These are phyloP conservation scores for Raja brachyura DNA, from an alignment of 2,113 vertebrate species.

Conservation along the genomic window DNA sequence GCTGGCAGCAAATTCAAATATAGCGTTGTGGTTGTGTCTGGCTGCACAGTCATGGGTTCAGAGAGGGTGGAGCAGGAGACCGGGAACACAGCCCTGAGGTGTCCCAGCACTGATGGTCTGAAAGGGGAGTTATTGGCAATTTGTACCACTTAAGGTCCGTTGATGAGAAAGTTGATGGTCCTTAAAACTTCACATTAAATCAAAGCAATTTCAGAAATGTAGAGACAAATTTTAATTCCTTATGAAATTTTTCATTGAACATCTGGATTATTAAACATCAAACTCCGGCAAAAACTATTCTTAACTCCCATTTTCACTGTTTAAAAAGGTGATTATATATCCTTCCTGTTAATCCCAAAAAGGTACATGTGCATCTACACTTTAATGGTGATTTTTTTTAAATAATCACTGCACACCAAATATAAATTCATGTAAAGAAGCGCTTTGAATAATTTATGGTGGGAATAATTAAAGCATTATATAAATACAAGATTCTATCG, in stretches of 20 bases:
- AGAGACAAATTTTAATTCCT: neutral
- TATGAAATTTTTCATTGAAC: neutral
- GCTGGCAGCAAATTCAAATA: no score
- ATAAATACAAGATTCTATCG: neutral
- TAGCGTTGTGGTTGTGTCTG: no score
- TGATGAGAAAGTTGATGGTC: no score
- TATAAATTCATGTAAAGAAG: neutral
- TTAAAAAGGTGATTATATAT: neutral
- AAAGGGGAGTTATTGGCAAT: no score
- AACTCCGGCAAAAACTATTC: neutral
- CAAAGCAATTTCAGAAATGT: neutral
- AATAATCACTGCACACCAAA: neutral
- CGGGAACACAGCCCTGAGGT: no score
- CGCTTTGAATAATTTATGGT: neutral
- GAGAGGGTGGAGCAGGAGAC: no score
- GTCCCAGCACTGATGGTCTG: no score
- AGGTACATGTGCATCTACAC: neutral
- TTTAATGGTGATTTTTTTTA: neutral
- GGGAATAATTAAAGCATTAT: neutral
- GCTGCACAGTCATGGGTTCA: no score
- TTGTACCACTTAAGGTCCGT: no score
- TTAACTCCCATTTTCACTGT: neutral
- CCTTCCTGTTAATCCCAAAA: conserved; percentile 6
- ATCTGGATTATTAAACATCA: conserved; percentile 13
- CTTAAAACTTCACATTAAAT: neutral